Percentiles rank a stretch among this genome's conserved stretches.
Evolutionary conservation across 1,140 invertebrate species (phyloP).

Genomic region (Brachionus plicatilis): DNA sequence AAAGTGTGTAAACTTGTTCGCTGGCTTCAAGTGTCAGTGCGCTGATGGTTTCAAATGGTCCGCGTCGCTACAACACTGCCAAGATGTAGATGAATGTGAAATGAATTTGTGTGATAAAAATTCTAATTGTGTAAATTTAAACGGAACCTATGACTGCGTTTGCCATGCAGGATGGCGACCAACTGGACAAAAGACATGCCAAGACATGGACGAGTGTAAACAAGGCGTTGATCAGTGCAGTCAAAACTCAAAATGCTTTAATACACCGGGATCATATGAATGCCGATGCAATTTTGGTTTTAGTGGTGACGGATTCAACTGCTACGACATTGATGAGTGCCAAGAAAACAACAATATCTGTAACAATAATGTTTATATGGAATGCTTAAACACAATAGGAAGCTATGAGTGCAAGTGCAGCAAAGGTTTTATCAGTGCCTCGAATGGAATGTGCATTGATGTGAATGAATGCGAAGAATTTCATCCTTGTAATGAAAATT

Average conservation of each 20-base stretch:
- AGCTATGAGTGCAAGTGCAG: slow-evolving; percentile 23
- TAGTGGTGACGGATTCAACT: slow-evolving; percentile 2
- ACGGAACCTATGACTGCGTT: slow-evolving; percentile 3
- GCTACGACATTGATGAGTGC: slow-evolving; percentile 37
- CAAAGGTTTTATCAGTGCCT: neutral
- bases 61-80: neutral
- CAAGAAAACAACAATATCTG: neutral
- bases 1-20: slow-evolving; percentile 12
- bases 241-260: neutral
- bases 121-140: slow-evolving; percentile 18
- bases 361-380: neutral
- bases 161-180: slow-evolving; percentile 11
- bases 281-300: slow-evolving; percentile 9
- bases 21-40: slow-evolving; percentile 9
- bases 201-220: slow-evolving; percentile 37
- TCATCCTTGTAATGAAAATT: slow-evolving; percentile 35
- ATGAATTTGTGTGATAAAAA: neutral
- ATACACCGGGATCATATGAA: slow-evolving; percentile 18
- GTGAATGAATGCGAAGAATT: slow-evolving; percentile 31
- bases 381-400: slow-evolving; percentile 4
- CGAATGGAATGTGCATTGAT: slow-evolving; percentile 2
- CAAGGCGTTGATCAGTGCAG: neutral
- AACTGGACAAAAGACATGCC: neutral
- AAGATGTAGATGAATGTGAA: slow-evolving; percentile 36
- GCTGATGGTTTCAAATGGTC: slow-evolving; percentile 35